Conservation (phyloP, 2,797 vertebrate genomes). For the Coregonus ussuriensis region DNA sequence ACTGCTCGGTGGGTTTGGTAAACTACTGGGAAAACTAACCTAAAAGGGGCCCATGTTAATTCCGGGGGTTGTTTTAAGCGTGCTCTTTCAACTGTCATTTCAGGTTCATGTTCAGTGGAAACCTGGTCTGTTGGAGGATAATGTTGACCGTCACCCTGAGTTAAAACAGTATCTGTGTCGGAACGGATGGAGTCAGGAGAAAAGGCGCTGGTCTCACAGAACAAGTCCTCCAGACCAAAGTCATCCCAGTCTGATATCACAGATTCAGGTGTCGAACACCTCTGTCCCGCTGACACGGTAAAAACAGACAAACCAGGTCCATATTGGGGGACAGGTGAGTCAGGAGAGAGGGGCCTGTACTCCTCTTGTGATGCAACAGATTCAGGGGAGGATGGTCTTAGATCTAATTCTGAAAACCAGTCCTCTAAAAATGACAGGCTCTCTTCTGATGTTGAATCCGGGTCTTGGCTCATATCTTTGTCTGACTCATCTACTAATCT, state of each 20-base stretch:
- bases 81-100: background rate
- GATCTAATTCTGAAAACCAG: background rate
- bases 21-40: background rate
- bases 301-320: background rate
- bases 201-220: background rate
- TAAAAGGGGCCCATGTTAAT: background rate
- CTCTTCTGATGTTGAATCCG: background rate
- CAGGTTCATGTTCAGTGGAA: background rate
- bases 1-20: slow-evolving; percentile 11
- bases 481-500: background rate
- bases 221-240: slow-evolving; percentile 8
- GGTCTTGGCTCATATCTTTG: background rate
- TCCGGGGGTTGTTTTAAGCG: background rate
- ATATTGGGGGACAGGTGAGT: slow-evolving; percentile 17
- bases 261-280: slow-evolving; percentile 5
- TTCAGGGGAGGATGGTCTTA: background rate
- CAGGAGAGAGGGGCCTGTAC: background rate
- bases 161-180: background rate
- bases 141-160: background rate
- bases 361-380: background rate
- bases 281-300: background rate
- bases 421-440: background rate
- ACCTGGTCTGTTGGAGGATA: background rate
- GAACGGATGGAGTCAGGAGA: slow-evolving; percentile 11
- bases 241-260: slow-evolving; percentile 5